A percentile compares a stretch with the other conserved stretches of the same genome.
These are phyloP conservation scores for Lepidurus packardi DNA, from an alignment of 1,140 invertebrate genomes.

Conservation along the genomic window DNA sequence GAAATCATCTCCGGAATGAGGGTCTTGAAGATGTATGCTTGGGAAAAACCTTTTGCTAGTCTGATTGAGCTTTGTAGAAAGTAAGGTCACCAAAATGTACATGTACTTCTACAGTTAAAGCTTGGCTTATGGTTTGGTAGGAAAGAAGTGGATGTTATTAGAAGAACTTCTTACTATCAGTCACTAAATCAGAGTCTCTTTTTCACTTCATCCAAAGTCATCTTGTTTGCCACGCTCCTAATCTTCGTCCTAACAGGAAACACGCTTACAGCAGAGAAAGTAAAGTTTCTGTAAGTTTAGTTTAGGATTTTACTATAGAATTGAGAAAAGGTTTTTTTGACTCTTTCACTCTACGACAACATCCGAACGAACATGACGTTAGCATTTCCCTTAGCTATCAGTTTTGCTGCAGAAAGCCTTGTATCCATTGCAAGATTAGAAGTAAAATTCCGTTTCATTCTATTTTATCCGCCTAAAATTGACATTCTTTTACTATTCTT, in stretches of 20 bases:
- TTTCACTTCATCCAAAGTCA: conserved; percentile 45
- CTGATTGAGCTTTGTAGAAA: conserved; percentile 39
- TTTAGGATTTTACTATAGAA: not conserved
- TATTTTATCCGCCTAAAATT: not conserved
- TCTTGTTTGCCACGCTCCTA: conserved; percentile 48
- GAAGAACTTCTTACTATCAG: conserved; percentile 45
- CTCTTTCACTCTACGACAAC: conserved; percentile 47
- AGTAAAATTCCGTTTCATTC: conserved; percentile 38
- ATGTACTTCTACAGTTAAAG: not conserved
- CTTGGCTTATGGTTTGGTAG: conserved; percentile 38
- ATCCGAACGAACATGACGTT: conserved; percentile 47
- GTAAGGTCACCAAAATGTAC: conserved; percentile 27
- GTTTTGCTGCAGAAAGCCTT: conserved; percentile 41
- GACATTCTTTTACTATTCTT: not conserved
- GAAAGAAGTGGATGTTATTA: conserved; percentile 44
- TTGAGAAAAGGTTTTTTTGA: conserved; percentile 43
- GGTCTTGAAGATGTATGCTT: conserved; percentile 44
- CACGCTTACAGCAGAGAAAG: conserved; percentile 45
- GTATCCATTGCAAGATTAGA: conserved; percentile 44
- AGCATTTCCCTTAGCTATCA: conserved; percentile 48
- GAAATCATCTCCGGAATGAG: conserved; percentile 75
- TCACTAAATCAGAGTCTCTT: conserved; percentile 46
- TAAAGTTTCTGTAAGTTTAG: conserved; percentile 24
- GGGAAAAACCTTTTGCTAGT: conserved; percentile 43
- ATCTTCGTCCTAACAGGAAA: conserved; percentile 43